Conservation (phyloP, 2,113 vertebrate species). For the Hypomesus transpacificus region DNA sequence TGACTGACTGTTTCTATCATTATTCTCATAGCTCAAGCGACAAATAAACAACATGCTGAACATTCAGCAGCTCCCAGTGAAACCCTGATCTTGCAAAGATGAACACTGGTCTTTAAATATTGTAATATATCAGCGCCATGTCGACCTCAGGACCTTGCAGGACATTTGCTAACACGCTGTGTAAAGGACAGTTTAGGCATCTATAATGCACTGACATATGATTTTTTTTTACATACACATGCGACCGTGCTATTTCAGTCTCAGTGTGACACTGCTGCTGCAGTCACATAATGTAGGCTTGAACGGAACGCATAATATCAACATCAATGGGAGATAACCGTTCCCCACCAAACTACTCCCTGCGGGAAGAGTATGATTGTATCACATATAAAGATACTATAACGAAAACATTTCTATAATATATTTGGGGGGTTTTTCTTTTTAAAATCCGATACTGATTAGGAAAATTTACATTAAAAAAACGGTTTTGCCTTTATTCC, state of each 20-base stretch:
- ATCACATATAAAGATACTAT: too few relatives aligned
- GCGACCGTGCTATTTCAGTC: not conserved
- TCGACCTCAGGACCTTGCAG: too few relatives aligned
- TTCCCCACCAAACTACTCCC: too few relatives aligned
- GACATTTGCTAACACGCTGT: not conserved
- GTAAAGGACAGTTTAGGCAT: not conserved
- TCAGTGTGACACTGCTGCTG: too few relatives aligned
- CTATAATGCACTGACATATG: too few relatives aligned
- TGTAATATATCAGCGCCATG: not conserved
- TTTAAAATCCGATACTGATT: slow-evolving; percentile 29
- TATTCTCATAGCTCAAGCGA: not conserved
- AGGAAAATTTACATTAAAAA: slow-evolving; percentile 44
- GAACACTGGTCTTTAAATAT: not conserved
- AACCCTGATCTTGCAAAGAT: not conserved
- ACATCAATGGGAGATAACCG: too few relatives aligned
- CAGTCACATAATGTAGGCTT: too few relatives aligned
- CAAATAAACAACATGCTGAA: not conserved
- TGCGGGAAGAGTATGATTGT: too few relatives aligned
- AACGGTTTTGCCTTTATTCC: slow-evolving; percentile 46
- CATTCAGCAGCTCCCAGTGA: not conserved
- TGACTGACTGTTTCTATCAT: not conserved
- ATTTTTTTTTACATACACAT: too few relatives aligned
- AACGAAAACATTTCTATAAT: too few relatives aligned
- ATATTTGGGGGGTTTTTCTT: not conserved
- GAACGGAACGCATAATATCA: too few relatives aligned